Percentiles rank a stretch among this genome's conserved stretches.
Evolutionary conservation across 2,888 invertebrate genomes (phyloP).

Genomic region (Apoda limacodes): DNA sequence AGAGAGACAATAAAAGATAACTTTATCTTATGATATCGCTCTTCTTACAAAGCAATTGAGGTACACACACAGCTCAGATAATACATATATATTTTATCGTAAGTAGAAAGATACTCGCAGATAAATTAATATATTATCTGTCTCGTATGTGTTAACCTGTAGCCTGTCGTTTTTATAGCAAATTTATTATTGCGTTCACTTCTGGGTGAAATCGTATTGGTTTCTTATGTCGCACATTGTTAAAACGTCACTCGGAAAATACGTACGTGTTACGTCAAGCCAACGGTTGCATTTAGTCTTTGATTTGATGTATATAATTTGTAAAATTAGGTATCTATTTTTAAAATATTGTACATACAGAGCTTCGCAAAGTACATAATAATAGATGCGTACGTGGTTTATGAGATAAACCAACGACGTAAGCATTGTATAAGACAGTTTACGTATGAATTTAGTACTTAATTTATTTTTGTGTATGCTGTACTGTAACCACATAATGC

Average conservation of each 20-base stretch:
- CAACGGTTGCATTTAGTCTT: constrained; percentile 41
- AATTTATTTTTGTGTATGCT: constrained; percentile 58
- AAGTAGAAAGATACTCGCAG: too few species aligned
- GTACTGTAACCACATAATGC: constrained; percentile 41
- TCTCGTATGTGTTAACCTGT: too few species aligned
- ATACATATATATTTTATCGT: too few species aligned
- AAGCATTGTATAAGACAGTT: constrained; percentile 41
- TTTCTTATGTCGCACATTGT: too few species aligned
- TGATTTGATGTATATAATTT: constrained; percentile 26
- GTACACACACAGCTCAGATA: too few species aligned
- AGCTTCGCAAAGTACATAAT: constrained; percentile 44
- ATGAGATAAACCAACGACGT: constrained; percentile 52
- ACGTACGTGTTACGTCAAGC: constrained; percentile 19
- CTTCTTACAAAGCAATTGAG: too few species aligned
- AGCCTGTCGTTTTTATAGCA: too few species aligned
- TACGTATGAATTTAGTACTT: constrained; percentile 55
- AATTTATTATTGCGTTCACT: too few species aligned
- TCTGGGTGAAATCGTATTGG: too few species aligned
- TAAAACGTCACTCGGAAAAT: background rate
- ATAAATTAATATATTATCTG: too few species aligned
- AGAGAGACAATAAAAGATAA: too few species aligned
- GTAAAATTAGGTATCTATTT: constrained; percentile 22
- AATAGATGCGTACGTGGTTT: constrained; percentile 37
- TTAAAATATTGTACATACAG: constrained; percentile 38
- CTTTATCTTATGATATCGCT: too few species aligned